Conservation (phyloP, 2,797 vertebrate species). For the Dermochelys coriacea region DNA sequence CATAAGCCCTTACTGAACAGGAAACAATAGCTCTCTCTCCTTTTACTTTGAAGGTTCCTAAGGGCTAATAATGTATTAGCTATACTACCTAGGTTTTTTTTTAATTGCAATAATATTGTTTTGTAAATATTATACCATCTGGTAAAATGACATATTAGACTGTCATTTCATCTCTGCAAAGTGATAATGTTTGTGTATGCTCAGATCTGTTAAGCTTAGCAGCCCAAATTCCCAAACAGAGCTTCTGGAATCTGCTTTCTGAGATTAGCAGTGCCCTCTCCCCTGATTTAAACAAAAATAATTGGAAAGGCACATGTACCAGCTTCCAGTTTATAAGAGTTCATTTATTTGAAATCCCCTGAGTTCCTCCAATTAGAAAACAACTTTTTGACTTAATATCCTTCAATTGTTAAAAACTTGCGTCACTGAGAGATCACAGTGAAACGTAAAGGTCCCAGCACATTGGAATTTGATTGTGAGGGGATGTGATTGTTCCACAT, state of each 20-base stretch:
- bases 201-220: conserved; percentile 35
- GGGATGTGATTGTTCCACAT: conserved; percentile 93
- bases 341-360: conserved; percentile 83
- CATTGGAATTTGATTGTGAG: conserved; percentile 87
- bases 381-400: conserved; percentile 93
- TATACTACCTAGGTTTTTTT: neutral
- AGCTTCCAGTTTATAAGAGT: conserved; percentile 85
- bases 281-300: conserved; percentile 81
- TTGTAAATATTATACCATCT: conserved; percentile 46
- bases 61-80: neutral
- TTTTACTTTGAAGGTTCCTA: conserved; percentile 13
- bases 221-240: conserved; percentile 71
- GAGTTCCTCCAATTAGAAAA: conserved; percentile 88
- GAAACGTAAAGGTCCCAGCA: conserved; percentile 83
- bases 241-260: conserved; percentile 79
- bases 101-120: conserved; percentile 24
- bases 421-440: conserved; percentile 88
- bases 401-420: conserved; percentile 97
- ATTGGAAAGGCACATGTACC: conserved; percentile 85
- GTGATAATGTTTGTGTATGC: conserved; percentile 32
- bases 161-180: conserved; percentile 51
- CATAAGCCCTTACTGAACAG: neutral
- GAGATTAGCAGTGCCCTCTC: conserved; percentile 82
- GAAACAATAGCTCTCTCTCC: conserved; percentile 4
- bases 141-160: conserved; percentile 43